Conservation (phyloP, 2,888 invertebrate species). For the Acleris sparsana region DNA sequence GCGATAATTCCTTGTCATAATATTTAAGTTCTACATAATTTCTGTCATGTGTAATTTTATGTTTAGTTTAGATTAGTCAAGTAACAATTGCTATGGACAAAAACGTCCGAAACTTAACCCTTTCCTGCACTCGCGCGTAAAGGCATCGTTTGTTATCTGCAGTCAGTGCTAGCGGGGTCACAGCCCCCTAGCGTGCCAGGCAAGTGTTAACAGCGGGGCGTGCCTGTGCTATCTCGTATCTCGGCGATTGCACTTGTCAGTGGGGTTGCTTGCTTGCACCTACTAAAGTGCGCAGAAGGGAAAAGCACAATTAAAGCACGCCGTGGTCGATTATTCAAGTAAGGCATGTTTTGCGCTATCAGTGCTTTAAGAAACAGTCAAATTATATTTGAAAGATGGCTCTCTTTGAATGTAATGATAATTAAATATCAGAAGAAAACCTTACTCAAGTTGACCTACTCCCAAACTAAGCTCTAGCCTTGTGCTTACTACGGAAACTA, state of each 20-base stretch:
- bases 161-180: constrained; percentile 45
- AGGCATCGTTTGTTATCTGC: constrained; percentile 18
- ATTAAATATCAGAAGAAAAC: too few relatives aligned
- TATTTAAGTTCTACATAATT: too few relatives aligned
- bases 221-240: constrained; percentile 74
- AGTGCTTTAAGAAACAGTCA: too few relatives aligned
- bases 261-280: constrained; percentile 41
- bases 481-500: too few relatives aligned
- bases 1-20: too few relatives aligned
- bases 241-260: constrained; percentile 73
- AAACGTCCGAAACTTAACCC: background rate
- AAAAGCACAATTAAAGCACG: constrained; percentile 8
- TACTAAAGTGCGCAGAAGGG: constrained; percentile 12
- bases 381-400: too few relatives aligned
- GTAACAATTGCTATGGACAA: background rate
- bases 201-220: constrained; percentile 72
- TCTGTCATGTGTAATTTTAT: too few relatives aligned
- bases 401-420: too few relatives aligned
- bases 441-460: too few relatives aligned
- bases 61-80: background rate
- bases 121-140: constrained; percentile 14
- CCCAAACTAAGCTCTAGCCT: too few relatives aligned
- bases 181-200: constrained; percentile 63
- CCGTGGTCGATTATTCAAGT: background rate
- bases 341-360: background rate